These are phyloP conservation scores for Pachypanchax playfairii DNA, from an alignment of 2,113 vertebrate genomes.

Conservation along the genomic window DNA sequence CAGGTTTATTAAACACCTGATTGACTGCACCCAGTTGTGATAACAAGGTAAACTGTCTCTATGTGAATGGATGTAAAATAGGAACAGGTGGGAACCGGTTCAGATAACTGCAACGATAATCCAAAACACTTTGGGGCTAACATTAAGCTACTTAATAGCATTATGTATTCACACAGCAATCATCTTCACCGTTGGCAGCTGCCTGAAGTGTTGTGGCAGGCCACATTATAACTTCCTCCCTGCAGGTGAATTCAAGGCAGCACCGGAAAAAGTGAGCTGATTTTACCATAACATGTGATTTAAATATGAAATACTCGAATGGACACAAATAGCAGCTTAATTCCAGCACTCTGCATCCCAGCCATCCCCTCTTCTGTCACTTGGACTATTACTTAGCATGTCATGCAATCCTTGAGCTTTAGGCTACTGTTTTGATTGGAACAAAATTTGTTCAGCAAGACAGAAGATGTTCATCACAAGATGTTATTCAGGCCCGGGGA, in stretches of 20 bases:
- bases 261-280: background rate
- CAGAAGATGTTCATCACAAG: conserved; percentile 27
- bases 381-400: conserved; percentile 5
- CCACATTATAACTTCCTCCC: conserved; percentile 22
- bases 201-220: conserved; percentile 33
- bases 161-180: conserved; percentile 52
- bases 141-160: conserved; percentile 59
- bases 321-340: conserved; percentile 9
- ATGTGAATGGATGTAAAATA: conserved; percentile 20
- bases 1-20: conserved; percentile 36
- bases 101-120: conserved; percentile 54
- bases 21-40: conserved; percentile 42
- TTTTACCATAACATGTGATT: conserved; percentile 25
- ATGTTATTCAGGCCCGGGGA: conserved; percentile 18
- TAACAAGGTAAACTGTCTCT: conserved; percentile 23
- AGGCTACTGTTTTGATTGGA: conserved; percentile 11
- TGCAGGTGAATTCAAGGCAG: conserved; percentile 29
- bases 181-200: conserved; percentile 36
- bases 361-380: conserved; percentile 5
- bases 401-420: conserved; percentile 12
- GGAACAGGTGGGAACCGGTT: conserved; percentile 58
- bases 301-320: conserved; percentile 17
- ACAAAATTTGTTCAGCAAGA: conserved; percentile 12
- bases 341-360: conserved; percentile 17
- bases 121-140: conserved; percentile 38